phyloP scores from a whole-genome alignment of 2,888 invertebrate genomes.

The Xylota sylvarum region DNA sequence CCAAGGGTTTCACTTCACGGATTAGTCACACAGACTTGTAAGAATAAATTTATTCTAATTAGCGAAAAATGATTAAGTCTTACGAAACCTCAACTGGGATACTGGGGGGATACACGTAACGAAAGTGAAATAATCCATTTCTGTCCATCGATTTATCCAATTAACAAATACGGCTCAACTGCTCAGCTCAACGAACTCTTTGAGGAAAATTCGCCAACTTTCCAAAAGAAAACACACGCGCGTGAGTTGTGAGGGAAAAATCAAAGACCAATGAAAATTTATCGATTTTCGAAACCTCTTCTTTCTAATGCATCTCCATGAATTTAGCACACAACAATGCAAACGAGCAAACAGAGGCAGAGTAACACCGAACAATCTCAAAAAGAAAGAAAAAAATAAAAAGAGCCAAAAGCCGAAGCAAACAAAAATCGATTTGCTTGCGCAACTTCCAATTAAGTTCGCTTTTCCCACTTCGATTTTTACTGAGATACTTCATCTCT shows the following conservation, averaged over 20 bases:
- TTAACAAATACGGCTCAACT: conserved; percentile 30
- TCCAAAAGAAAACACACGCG: conserved; percentile 44
- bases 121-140: conserved; percentile 11
- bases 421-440: conserved; percentile 73
- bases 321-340: conserved; percentile 65
- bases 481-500: conserved; percentile 59
- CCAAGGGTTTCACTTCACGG: conserved; percentile 30
- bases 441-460: conserved; percentile 75
- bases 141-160: conserved; percentile 41
- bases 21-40: background rate
- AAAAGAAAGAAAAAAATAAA: conserved; percentile 29
- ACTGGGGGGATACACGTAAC: background rate
- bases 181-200: background rate
- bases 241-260: conserved; percentile 4
- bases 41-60: background rate
- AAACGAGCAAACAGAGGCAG: conserved; percentile 36
- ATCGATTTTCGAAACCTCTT: conserved; percentile 74
- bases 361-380: conserved; percentile 48
- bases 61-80: conserved; percentile 2
- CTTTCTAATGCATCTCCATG: conserved; percentile 64
- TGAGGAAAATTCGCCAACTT: conserved; percentile 54
- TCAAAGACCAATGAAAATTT: conserved; percentile 57
- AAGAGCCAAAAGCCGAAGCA: conserved; percentile 11
- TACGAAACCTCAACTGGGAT: too few relatives aligned
- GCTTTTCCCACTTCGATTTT: conserved; percentile 67